Evolutionary conservation across 2,797 vertebrate genomes (phyloP).

Genomic region (Gallinago stenura): DNA sequence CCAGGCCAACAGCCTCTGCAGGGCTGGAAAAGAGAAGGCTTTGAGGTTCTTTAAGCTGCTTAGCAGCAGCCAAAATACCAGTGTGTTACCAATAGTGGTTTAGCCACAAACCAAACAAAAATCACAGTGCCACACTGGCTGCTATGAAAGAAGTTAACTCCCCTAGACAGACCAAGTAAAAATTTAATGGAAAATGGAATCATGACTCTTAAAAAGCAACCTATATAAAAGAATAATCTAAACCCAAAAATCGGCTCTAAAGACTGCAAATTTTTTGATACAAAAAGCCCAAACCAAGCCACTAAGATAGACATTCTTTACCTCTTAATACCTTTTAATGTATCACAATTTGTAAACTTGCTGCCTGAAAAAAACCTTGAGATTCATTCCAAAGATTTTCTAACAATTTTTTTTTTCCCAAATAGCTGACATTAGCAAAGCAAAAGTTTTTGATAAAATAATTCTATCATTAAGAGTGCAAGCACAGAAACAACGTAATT

Average conservation of each 20-base stretch:
- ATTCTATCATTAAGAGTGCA: not conserved
- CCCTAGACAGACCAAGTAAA: not conserved
- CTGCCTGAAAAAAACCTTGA: not conserved
- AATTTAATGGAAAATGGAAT: not conserved
- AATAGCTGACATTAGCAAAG: not conserved
- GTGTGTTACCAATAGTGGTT: not conserved
- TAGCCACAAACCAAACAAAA: not conserved
- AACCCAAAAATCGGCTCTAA: not conserved
- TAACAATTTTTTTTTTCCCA: not conserved
- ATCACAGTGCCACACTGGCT: rapidly evolving
- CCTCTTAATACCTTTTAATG: not conserved
- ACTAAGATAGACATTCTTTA: not conserved
- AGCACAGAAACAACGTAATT: not conserved
- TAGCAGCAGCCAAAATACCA: rapidly evolving
- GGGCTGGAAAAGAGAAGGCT: not conserved
- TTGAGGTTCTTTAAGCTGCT: not conserved
- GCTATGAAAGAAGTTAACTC: not conserved
- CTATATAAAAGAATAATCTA: not conserved
- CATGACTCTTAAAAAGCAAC: not conserved
- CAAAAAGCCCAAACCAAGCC: not conserved
- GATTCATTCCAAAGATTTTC: not conserved
- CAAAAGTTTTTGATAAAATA: not conserved
- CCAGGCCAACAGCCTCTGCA: not conserved
- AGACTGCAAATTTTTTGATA: not conserved
- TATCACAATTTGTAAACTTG: not conserved